These are phyloP conservation scores for Nemotelus pantherinus DNA, from an alignment of 2,888 invertebrate genomes.

Conservation along the genomic window DNA sequence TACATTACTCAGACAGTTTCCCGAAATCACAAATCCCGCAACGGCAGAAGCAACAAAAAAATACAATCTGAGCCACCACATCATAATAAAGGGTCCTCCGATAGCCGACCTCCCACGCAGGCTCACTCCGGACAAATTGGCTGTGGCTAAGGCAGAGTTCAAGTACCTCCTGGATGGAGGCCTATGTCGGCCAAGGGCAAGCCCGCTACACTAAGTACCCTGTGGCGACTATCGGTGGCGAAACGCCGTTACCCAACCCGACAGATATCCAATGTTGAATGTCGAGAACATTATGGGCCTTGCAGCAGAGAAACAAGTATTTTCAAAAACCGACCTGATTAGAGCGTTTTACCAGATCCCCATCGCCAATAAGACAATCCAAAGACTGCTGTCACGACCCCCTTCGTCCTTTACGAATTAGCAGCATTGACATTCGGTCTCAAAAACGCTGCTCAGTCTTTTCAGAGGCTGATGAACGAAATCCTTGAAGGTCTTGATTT, in stretches of 20 bases:
- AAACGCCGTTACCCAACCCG: background rate
- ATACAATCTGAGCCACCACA: too few relatives aligned
- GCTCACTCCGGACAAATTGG: slow-evolving; percentile 10
- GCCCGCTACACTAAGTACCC: slow-evolving; percentile 2
- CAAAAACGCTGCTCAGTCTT: slow-evolving; percentile 12
- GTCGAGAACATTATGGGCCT: background rate
- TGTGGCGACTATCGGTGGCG: background rate
- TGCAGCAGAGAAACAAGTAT: background rate
- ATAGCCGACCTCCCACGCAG: slow-evolving; percentile 6
- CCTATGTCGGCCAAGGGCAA: background rate
- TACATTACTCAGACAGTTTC: too few relatives aligned
- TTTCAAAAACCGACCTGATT: background rate
- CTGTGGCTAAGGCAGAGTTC: slow-evolving; percentile 1
- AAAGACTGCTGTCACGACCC: background rate
- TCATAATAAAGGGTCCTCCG: background rate
- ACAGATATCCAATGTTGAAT: background rate
- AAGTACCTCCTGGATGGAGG: slow-evolving; percentile 10
- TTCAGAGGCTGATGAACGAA: slow-evolving; percentile 4
- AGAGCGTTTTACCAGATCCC: slow-evolving; percentile 1
- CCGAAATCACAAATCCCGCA: too few relatives aligned
- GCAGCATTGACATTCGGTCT: slow-evolving; percentile 5
- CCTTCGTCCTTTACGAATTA: background rate
- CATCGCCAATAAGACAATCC: slow-evolving; percentile 1
- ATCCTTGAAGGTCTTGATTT: slow-evolving; percentile 1
- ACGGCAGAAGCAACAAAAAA: too few relatives aligned